Base-by-base conservation (phyloP, 2,113 vertebrate species). In the Patagioenas fasciata region DNA sequence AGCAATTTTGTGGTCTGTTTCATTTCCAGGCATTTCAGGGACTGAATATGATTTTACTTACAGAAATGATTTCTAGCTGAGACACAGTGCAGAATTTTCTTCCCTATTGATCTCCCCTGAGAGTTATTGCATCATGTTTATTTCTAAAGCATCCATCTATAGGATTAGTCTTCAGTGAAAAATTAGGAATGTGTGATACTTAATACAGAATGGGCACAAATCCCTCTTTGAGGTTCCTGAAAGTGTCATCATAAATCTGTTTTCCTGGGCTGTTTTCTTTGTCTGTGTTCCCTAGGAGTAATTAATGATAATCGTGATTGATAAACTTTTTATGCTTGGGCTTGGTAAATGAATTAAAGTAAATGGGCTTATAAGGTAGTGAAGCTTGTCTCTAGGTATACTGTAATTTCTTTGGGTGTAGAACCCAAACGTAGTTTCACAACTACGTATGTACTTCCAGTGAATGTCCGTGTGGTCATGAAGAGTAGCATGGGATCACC, bases 71-170 rank as follows among this genome's bases (percentile, higher is more conserved):
- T 95, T 88, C 82, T 95, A 75, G 64, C 25, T 70, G 72, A 92
- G 79, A 62, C 62, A 58, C 36, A 70, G 58, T 25, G 42, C 51
- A 24, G 54, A 88, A n/a, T 90, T 88, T 77, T 88, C 80, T 88
- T 83, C 18, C 19, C 40, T 53, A 28, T 88, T 62, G n/a, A 29
- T 95, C 88, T 95, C 85, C 71, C 16, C 2, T 47, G 36, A 85
- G 82, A 91, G 28, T 90, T 96, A 90, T 21, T 70, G 47, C 54
- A 85, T 90, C 58, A 72, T 93, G 82, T 89, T 94, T 91, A 50
- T 62, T 93, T 92, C 71, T 80, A 73, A 93, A 97, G 29, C 82
- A 93, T 88, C 67, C 51, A 58, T 93, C 91, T 92, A 6, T 85
- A 48, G 67, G 67, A 83, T 83, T 88, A 66, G 40, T 66, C 79